A percentile compares a stretch with the other conserved stretches of the same genome.
These are phyloP conservation scores for Mobula birostris DNA, from an alignment of 2,113 vertebrate species.

Conservation along the genomic window DNA sequence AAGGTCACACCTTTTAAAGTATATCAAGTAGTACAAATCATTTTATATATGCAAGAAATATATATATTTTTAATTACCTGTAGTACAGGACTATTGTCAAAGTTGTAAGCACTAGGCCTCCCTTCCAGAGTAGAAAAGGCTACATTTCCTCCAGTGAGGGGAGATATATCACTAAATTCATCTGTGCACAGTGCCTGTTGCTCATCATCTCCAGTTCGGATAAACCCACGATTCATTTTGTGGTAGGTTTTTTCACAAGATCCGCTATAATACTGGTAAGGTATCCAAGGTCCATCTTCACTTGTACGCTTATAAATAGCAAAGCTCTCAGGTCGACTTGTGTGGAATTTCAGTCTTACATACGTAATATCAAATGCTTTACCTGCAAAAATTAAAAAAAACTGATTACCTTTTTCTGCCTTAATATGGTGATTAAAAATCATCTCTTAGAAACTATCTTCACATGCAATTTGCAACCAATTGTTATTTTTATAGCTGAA, in stretches of 20 bases:
- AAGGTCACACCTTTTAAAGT: not conserved
- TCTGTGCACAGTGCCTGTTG: conserved; percentile 90
- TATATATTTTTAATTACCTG: conserved; percentile 62
- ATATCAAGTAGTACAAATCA: not conserved
- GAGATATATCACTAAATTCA: conserved; percentile 97
- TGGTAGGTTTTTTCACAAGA: conserved; percentile 88
- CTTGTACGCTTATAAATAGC: conserved; percentile 83
- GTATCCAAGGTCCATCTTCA: conserved; percentile 75
- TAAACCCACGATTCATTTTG: conserved; percentile 73
- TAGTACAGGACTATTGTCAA: conserved; percentile 85
- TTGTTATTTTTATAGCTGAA: not conserved
- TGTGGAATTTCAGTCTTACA: conserved; percentile 92
- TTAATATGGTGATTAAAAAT: not conserved
- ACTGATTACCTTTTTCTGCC: not conserved
- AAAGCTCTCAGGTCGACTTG: conserved; percentile 93
- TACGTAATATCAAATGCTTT: conserved; percentile 97
- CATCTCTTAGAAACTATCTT: not conserved
- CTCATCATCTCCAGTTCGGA: conserved; percentile 83
- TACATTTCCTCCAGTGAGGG: conserved; percentile 89
- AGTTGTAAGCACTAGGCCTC: conserved; percentile 89
- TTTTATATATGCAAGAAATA: not conserved
- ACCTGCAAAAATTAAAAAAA: conserved; percentile 53
- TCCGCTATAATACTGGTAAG: conserved; percentile 96
- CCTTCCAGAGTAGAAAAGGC: conserved; percentile 94
- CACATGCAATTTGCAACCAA: not conserved